Evolutionary conservation across 2,888 invertebrate species (phyloP), one percentile per base, ranked within the genome.

Genomic region (Macrostomum cliftonense): DNA sequence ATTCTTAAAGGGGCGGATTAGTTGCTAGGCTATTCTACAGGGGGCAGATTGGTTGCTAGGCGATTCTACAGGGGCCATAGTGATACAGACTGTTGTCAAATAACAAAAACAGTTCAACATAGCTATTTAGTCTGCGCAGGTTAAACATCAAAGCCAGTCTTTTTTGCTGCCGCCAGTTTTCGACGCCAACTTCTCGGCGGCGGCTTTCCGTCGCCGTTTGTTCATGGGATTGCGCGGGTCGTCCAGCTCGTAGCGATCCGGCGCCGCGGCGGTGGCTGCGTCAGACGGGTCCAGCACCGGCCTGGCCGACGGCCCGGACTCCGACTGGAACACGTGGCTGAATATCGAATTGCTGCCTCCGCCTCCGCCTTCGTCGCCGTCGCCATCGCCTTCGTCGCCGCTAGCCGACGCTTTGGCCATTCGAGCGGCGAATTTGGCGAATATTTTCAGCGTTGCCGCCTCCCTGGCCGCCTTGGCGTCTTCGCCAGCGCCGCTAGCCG

Each of bases 181-280:
- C 4, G 28, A 4, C 28, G 28, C 28, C 5, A 28, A 9, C 9
- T 28, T 28, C 28, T 28, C 28, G 9, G 28, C 28, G 28, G 28
- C 28, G 5, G 28, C 28, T 60, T 83, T 87, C 47, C 93, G 76
- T 64, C 89, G 79, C 45, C 93, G 75, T 72, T 89, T 85, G 60
- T 87, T 93, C 4, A 97, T 70, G 0, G 88, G 83, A 74, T 93
- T 93, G 55, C 95, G 74, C 0, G 97, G 95, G 71, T 97, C 95
- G 62, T 82, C 83, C 28, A 91, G 85, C 64, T 91, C 89, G 65
- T 88, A 97, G 17, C 93, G 87, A 60, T 95, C 93, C 57, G 86
- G 84, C 43, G 81, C 79, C 64, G 85, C 85, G 0, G 83, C 81
- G 47, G 86, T 93, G 0, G 91, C 91, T 71, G 93, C 91, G 61